Evolutionary conservation across 1,140 invertebrate species (phyloP), one percentile per base, ranked within the genome.

Genomic region (Apis mellifera): DNA sequence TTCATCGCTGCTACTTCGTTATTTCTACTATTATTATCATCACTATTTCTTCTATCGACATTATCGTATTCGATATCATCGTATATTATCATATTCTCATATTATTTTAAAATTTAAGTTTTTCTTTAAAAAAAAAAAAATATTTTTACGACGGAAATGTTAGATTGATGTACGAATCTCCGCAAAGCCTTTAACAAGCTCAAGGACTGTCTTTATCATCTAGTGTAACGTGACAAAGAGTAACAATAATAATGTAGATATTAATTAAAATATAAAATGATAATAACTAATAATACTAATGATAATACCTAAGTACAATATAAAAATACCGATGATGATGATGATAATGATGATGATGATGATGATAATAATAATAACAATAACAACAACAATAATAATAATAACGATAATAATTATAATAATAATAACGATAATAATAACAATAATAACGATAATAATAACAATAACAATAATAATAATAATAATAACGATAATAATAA

Each of bases 1-100:
- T 42, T 19, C 17, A 74, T 74, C 85, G 87, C 70, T 86, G 87
- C 77, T 87, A 89, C 78, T 85, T 42, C 32, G 84, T 76, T 85
- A 83, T 78, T 83, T 59, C 11, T 71, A 71, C 48, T 75, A 32
- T 54, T 82, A 60, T 2, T 57, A 70, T 26, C 68, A 32, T 68
- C 52, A 62, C 32, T 84, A 81, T 76, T 48, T 48, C 71, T 72
- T 52, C 71, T 70, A 83, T 81, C 78, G 65, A 65, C 57, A 73
- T 23, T 88, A 78, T 83, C 81, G 75, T 89, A 84, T 71, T 84
- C 3, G 19, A 48, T 13, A 13, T 42, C 32, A 42, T 42, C 32
- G 1, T 42, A 42, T 13, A 48, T 54, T 32, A 55, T 55, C 54
- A 59, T 15, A 59, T 12, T 32, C 2, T 74, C 50, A 12, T 13